Conservation (phyloP, 2,113 vertebrate genomes). For the Danio rerio region GRCz12tu NC_133176.1:37615001-37615500, state of each 20-base stretch:
- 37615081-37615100: constrained; percentile 29
- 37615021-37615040: constrained; percentile 35
- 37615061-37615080: constrained; percentile 20
- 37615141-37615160: constrained; percentile 29
- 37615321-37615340: constrained; percentile 79
- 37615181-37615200: not conserved
- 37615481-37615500: constrained; percentile 53
- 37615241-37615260: constrained; percentile 31
- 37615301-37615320: constrained; percentile 65
- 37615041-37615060: constrained; percentile 31
- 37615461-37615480: constrained; percentile 74
- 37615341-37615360: constrained; percentile 77
- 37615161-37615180: not conserved
- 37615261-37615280: constrained; percentile 38
- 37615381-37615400: constrained; percentile 79
- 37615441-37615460: constrained; percentile 87
- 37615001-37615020: constrained; percentile 24
- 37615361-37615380: constrained; percentile 84
- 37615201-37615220: constrained; percentile 53
- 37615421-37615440: constrained; percentile 88
- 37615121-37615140: not conserved
- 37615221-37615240: constrained; percentile 48
- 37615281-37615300: constrained; percentile 71
- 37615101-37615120: not conserved
- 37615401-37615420: constrained; percentile 76